A percentile compares a stretch with the other conserved stretches of the same genome.
phyloP scores from a whole-genome alignment of 2,113 vertebrate species.

The Nannobrachium achirus region DNA sequence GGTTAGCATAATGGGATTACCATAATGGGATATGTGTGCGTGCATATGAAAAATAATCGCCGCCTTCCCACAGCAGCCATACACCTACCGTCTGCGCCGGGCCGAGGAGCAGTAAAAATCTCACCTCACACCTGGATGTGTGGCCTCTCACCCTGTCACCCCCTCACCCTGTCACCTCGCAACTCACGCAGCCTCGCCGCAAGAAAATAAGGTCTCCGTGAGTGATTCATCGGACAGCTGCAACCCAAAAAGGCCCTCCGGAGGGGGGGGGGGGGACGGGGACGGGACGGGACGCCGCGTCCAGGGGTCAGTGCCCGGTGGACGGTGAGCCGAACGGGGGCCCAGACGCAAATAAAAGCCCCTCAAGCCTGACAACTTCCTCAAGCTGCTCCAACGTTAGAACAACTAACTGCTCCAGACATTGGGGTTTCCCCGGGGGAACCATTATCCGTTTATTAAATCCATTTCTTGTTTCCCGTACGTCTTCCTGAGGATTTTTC shows the following conservation, averaged over 20 bases:
- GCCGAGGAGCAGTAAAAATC: constrained; percentile 53
- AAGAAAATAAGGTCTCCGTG: constrained; percentile 60
- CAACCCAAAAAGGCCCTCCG: constrained; percentile 72
- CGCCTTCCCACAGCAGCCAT: constrained; percentile 24
- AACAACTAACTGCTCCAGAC: constrained; percentile 73
- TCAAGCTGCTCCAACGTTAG: constrained; percentile 52
- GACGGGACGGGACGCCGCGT: not conserved
- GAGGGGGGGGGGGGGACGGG: constrained; percentile 46
- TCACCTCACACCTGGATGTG: constrained; percentile 54
- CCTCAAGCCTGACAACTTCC: constrained; percentile 78
- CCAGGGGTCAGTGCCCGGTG: constrained; percentile 52
- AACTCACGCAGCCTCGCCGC: constrained; percentile 52
- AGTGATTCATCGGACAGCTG: constrained; percentile 73
- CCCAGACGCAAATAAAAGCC: constrained; percentile 73
- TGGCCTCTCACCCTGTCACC: constrained; percentile 48
- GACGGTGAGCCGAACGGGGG: constrained; percentile 47
- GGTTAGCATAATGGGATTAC: too few species aligned
- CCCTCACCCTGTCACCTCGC: constrained; percentile 67
- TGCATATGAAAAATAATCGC: not conserved
- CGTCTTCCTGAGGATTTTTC: constrained; percentile 54
- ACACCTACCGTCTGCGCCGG: constrained; percentile 28
- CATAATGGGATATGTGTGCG: too few species aligned
- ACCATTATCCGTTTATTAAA: constrained; percentile 66
- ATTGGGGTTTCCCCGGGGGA: constrained; percentile 57
- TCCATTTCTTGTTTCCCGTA: constrained; percentile 56